Evolutionary conservation across 2,888 invertebrate genomes (phyloP), one percentile per base, ranked within the genome.

Genomic region (Folsomia candida): DNA sequence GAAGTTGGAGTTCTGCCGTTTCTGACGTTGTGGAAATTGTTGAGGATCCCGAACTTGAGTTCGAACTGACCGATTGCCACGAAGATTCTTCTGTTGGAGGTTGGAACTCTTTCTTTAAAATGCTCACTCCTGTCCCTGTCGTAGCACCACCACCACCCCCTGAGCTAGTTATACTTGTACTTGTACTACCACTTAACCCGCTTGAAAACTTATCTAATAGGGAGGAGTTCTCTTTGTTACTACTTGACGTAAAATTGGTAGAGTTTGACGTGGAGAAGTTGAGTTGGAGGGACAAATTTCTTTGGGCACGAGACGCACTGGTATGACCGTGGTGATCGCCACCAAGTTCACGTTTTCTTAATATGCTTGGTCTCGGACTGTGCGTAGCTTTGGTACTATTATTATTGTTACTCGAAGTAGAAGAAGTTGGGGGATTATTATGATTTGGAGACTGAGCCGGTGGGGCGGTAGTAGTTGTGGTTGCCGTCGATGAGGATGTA

Each of bases 21-120:
- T 80, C 79, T 0, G 92, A 92, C 25, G 92, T 90, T 0, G 93
- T 93, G 6, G 93, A 93, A 62, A 93, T 90, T 1, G 93, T 94
- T 2, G 93, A 93, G 66, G 93, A 93, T 9, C 93, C 93, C n/a
- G 84, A 85, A 75, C 85, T 85, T 22, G 85, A 84, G 60, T 79
- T 78, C 22, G 80, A 80, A 69, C 78, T 78, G 64, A 79, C 79
- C 0, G 78, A 78, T 67, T 79, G 78, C 79, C 78, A 78, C 9
- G 79, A 79, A 25, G 73, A 74, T 63, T 80, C 80, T 71, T 80
- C 80, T 58, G 75, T 80, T 0, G 79, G 80, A 18, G 80, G 80
- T 68, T 79, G 80, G 65, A 80, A 80, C 66, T 80, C 80, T 62
- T 80, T 80, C 27, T 73, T 77, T n/a, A 80, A 65, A 24, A 80